Conservation (phyloP, 2,797 vertebrate species). For the Acanthopagrus latus region DNA sequence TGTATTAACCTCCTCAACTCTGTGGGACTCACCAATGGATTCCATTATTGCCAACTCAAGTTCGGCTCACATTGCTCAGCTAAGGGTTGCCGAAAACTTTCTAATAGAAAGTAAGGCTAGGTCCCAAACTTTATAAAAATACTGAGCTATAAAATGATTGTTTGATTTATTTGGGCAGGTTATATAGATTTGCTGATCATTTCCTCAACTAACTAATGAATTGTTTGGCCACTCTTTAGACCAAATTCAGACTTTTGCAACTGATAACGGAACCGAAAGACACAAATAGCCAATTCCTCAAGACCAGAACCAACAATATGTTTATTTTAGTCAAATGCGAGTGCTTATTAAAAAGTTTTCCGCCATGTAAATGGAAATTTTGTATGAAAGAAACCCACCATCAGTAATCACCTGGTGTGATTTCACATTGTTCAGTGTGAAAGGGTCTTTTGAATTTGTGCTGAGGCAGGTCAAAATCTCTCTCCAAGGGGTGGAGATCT, state of each 20-base stretch:
- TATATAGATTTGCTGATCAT: neutral
- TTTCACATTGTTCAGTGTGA: slow-evolving; percentile 1
- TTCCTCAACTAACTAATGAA: neutral
- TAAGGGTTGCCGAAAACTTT: neutral
- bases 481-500: slow-evolving; percentile 46
- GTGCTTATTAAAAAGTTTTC: slow-evolving; percentile 12
- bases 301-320: neutral
- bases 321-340: neutral
- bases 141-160: neutral
- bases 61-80: neutral
- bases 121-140: neutral
- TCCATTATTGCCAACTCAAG: neutral
- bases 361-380: neutral
- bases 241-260: neutral
- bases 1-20: slow-evolving; percentile 12
- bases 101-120: too few relatives aligned
- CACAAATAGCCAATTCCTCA: neutral
- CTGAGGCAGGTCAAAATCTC: slow-evolving; percentile 49
- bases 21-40: neutral
- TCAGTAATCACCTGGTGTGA: slow-evolving; percentile 10
- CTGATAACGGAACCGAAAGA: neutral
- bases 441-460: slow-evolving; percentile 48
- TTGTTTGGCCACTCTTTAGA: neutral
- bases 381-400: neutral
- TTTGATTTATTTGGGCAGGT: too few relatives aligned